Base-by-base conservation (phyloP, 2,888 invertebrate species). In the Eupithecia abbreviata region DNA sequence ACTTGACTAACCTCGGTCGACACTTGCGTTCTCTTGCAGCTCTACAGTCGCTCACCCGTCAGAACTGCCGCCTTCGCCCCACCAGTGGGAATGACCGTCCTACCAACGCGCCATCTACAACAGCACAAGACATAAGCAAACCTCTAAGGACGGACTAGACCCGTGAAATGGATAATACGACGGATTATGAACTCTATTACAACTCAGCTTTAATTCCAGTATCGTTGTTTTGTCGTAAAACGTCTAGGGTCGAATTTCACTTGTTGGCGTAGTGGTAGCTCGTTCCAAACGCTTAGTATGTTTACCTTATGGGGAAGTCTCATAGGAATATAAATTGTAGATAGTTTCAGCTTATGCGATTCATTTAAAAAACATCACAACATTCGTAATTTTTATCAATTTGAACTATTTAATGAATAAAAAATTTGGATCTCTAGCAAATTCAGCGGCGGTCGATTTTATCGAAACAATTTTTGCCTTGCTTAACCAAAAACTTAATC, bases 31-130 rank as follows among this genome's bases (percentile, higher is more conserved):
- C 62, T 62, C 67, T 96, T 97, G 84, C 97, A 99, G 99, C 96
- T 98, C 99, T 89, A 97, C 98, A 87, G 98, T 99, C 92, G 99
- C 99, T 86, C 99, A 99, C 94, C 98, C 99, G 79, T 98, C 98
- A 83, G 99, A 99, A 96, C 96, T 99, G 95, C 99, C 99, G 89
- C 99, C 99, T 66, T 99, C 99, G 88, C 99, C 99, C 85, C 99
- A 99, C 95, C 98, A 98, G 91, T 99, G 99, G 99, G 98, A 98
- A 96, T 98, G 97, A 98, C 97, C 96, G 91, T 96, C 95, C 71
- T 15, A 93, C 84, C 90, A 88, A 84, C 90, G 91, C 91, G 88
- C 90, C 82, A 85, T 85, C 80, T 89, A 88, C 87, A 85, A 85
- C 80, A 88, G 88, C 84, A 86, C 84, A 86, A 90, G 81, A 86